These are phyloP conservation scores for Listrodromus nycthemerus DNA, from an alignment of 2,888 invertebrate species.

Conservation along the genomic window DNA sequence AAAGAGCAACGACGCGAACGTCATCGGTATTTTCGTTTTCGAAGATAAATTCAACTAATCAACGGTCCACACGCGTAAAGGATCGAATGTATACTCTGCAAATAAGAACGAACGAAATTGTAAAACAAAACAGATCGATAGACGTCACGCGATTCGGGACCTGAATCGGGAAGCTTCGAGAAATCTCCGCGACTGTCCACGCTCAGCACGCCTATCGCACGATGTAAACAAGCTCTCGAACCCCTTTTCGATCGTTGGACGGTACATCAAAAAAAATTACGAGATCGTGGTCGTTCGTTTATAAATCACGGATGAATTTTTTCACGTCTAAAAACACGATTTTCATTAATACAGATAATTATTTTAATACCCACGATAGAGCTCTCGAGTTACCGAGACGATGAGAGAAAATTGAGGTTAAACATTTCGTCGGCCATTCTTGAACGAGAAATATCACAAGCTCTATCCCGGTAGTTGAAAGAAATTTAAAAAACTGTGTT, in stretches of 20 bases:
- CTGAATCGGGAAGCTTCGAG: constrained; percentile 54
- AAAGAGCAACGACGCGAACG: neutral
- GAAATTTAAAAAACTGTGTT: neutral
- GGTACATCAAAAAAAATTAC: neutral
- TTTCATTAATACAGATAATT: neutral
- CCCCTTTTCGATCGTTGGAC: neutral
- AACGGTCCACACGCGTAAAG: neutral
- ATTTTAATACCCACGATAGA: neutral
- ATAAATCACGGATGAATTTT: neutral
- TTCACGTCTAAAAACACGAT: neutral
- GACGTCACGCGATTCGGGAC: constrained; percentile 54
- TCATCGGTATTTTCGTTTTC: neutral
- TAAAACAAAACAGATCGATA: constrained; percentile 46
- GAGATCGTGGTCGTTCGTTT: neutral
- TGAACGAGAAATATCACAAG: too few relatives aligned
- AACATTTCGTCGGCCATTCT: too few relatives aligned
- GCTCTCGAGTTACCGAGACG: neutral
- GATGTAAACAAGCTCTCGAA: constrained; percentile 50
- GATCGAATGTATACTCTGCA: neutral
- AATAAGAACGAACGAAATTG: neutral
- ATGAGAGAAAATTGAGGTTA: too few relatives aligned
- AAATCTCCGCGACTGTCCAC: constrained; percentile 35
- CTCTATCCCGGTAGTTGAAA: neutral
- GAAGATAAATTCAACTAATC: neutral
- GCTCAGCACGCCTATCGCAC: constrained; percentile 3